Percentiles rank a stretch among this genome's conserved stretches.
phyloP scores from a whole-genome alignment of 64 coral and sea anemone genomes.

The Hydrozoanthus tunicans region DNA sequence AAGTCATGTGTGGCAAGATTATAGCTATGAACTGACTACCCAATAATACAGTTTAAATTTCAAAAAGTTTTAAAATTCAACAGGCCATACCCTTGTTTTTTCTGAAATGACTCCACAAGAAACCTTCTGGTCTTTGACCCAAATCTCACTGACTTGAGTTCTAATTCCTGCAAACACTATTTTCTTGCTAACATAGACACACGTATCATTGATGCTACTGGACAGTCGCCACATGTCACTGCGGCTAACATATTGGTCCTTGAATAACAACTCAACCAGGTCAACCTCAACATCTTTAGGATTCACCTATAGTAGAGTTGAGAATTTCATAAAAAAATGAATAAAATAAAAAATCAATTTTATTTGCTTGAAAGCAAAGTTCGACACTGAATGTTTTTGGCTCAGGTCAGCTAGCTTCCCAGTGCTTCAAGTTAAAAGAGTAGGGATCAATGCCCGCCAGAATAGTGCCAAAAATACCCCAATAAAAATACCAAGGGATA shows the following conservation, averaged over 20 bases:
- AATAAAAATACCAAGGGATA: too few relatives aligned
- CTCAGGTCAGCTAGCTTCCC: too few relatives aligned
- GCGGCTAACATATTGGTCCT: slow-evolving; percentile 89
- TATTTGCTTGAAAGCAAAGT: too few relatives aligned
- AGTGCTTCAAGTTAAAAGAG: too few relatives aligned
- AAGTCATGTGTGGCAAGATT: too few relatives aligned
- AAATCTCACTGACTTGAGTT: slow-evolving; percentile 89
- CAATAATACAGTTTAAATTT: background rate
- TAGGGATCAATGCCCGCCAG: too few relatives aligned
- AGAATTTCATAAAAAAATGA: too few relatives aligned
- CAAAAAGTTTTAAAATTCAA: background rate
- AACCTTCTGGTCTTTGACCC: slow-evolving; percentile 84
- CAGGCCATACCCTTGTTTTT: slow-evolving; percentile 88
- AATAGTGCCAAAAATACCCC: too few relatives aligned
- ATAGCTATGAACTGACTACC: too few relatives aligned
- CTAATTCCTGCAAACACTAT: slow-evolving; percentile 77
- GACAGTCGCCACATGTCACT: slow-evolving; percentile 97
- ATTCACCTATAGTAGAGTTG: slow-evolving; percentile 54
- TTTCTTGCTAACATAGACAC: slow-evolving; percentile 92
- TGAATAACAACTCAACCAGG: slow-evolving; percentile 84
- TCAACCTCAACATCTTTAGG: slow-evolving; percentile 80
- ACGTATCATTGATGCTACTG: slow-evolving; percentile 65
- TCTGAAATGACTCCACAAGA: slow-evolving; percentile 91
- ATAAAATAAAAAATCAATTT: too few relatives aligned
- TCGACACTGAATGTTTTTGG: background rate